These are phyloP conservation scores for Mythimna albipuncta DNA, from an alignment of 2,888 invertebrate genomes.

Conservation along the genomic window DNA sequence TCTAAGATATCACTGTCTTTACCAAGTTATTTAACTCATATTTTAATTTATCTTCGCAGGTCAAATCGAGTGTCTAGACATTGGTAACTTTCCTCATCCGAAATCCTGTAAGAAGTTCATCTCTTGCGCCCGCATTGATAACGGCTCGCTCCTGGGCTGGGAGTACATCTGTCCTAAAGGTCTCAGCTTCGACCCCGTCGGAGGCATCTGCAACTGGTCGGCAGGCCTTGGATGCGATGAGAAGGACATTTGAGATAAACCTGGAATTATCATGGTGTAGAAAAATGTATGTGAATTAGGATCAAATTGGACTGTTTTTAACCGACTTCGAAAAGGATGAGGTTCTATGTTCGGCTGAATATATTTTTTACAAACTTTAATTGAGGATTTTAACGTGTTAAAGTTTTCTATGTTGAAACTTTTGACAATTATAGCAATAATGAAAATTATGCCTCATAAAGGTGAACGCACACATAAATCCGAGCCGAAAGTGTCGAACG, in stretches of 20 bases:
- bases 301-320: slow-evolving; percentile 29
- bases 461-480: too few relatives aligned
- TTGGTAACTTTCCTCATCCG: slow-evolving; percentile 98
- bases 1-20: too few relatives aligned
- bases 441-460: background rate
- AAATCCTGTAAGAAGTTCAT: slow-evolving; percentile 97
- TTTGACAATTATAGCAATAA: background rate
- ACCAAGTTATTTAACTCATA: too few relatives aligned
- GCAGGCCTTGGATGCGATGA: slow-evolving; percentile 95
- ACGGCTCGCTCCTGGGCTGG: slow-evolving; percentile 95
- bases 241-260: slow-evolving; percentile 71
- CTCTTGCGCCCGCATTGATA: slow-evolving; percentile 95
- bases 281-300: slow-evolving; percentile 26
- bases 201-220: slow-evolving; percentile 97
- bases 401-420: background rate
- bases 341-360: too few relatives aligned
- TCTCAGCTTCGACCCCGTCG: slow-evolving; percentile 96
- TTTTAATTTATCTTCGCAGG: slow-evolving; percentile 78
- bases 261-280: background rate
- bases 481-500: too few relatives aligned
- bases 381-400: slow-evolving; percentile 1
- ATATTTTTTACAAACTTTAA: background rate
- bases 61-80: slow-evolving; percentile 95
- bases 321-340: too few relatives aligned
- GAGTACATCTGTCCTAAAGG: slow-evolving; percentile 97